Base-by-base conservation (phyloP, 2,797 vertebrate genomes). In the Siniperca scherzeri region DNA sequence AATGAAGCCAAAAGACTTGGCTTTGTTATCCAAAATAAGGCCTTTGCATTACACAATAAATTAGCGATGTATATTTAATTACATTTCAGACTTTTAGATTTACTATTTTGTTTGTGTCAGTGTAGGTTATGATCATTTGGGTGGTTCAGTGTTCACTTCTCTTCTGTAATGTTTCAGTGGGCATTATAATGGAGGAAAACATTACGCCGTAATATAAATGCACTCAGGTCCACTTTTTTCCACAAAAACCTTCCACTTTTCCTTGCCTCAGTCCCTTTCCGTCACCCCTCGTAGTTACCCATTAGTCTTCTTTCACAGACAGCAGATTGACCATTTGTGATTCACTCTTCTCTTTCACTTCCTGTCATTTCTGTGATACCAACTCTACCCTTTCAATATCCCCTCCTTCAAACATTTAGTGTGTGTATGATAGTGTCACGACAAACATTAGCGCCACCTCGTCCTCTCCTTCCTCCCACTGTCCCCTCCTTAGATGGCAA, bases 401-500 rank as follows among this genome's bases (percentile, higher is more conserved):
- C 78, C 81, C 42, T 56, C 38, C 70, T 52, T 66, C 48, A 85
- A 85, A 86, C 80, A 7, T 77, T 75, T 48, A 83, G 89, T 74
- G 82, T 90, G 83, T 88, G 82, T 91, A 82, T 87, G 74, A 84
- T 85, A 83, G 72, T 90, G 75, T 88, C 70, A 67, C 77, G 5
- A 44, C 84, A 89, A 71, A 83, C 85, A 25, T 59, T 83, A 86
- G 88, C 21, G 44, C 74, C 86, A 90, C 86, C 69, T 74, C 71
- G 71, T 87, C 62, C 83, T 82, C 74, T 71, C 86, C 90, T 46
- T 68, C 86, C 85, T 78, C 74, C 84, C 80, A 64, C 50, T 86
- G 88, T 83, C 71, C 90, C 86, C 83, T 83, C 87, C 82, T 86
- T 91, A 94, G 92, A 91, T 90, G 88, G 84, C 80, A 89, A 87